phyloP scores from a whole-genome alignment of 2,113 vertebrate species.

The Crotalus tigris region DNA sequence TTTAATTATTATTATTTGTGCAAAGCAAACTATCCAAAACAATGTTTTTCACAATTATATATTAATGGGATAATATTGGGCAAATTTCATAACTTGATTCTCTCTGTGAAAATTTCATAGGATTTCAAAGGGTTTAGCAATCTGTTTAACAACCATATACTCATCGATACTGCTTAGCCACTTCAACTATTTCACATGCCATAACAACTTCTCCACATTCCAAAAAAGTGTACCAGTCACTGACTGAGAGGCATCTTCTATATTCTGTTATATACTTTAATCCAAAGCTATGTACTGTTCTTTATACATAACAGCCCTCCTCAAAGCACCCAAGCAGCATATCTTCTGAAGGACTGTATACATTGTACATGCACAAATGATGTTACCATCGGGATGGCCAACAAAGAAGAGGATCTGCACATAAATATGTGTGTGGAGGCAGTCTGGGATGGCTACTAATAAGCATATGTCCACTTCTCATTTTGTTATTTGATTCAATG shows the following conservation, averaged over 20 bases:
- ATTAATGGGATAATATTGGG: conserved; percentile 36
- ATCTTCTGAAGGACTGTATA: background rate
- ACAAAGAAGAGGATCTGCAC: background rate
- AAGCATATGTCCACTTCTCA: background rate
- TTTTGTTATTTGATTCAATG: background rate
- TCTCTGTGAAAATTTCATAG: conserved; percentile 18
- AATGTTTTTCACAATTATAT: conserved; percentile 27
- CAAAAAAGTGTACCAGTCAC: background rate
- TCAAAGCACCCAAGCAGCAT: background rate
- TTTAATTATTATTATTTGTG: background rate
- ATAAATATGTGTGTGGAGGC: background rate
- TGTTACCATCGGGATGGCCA: background rate
- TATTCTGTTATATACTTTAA: background rate
- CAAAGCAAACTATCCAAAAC: background rate
- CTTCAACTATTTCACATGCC: background rate
- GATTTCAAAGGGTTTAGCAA: conserved; percentile 20
- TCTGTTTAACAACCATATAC: background rate
- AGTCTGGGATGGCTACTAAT: background rate
- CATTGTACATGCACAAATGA: background rate
- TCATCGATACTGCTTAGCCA: background rate
- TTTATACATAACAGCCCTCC: background rate
- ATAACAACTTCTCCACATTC: background rate
- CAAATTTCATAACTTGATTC: conserved; percentile 12
- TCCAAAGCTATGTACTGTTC: background rate
- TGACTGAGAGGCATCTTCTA: background rate